phyloP scores from a whole-genome alignment of 2,113 vertebrate species.

The Furnarius figulus region DNA sequence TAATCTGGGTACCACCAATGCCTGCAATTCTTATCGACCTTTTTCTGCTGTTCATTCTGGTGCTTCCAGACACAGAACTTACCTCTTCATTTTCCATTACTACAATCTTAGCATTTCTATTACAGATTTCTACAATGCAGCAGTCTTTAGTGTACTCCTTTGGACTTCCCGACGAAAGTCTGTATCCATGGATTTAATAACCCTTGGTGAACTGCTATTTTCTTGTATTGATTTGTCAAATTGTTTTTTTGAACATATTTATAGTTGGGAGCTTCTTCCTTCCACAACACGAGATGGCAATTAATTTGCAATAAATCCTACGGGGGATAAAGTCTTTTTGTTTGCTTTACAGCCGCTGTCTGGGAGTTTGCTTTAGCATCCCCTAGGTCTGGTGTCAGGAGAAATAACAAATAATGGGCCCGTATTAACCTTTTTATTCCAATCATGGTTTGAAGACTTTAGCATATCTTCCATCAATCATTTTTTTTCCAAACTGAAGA shows the following conservation, averaged over 20 bases:
- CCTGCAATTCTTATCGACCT: background rate
- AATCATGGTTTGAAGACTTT: background rate
- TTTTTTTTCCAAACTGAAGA: background rate
- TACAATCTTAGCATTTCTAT: background rate
- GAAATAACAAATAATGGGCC: constrained; percentile 3
- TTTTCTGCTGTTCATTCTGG: background rate
- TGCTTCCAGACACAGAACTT: background rate
- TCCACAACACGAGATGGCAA: background rate
- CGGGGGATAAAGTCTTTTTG: background rate
- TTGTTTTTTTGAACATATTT: background rate
- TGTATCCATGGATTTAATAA: background rate
- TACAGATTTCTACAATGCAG: background rate
- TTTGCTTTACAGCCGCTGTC: background rate
- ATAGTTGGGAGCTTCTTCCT: background rate
- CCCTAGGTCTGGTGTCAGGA: background rate
- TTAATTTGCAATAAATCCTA: background rate
- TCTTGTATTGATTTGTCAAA: background rate
- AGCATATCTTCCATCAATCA: background rate
- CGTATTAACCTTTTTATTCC: background rate
- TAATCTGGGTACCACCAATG: background rate
- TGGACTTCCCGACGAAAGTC: background rate
- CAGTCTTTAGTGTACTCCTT: background rate
- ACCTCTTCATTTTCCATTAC: background rate
- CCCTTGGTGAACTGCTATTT: background rate
- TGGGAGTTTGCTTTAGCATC: background rate